phyloP scores from a whole-genome alignment of 2,797 vertebrate species.

The Bufotes viridis region DNA sequence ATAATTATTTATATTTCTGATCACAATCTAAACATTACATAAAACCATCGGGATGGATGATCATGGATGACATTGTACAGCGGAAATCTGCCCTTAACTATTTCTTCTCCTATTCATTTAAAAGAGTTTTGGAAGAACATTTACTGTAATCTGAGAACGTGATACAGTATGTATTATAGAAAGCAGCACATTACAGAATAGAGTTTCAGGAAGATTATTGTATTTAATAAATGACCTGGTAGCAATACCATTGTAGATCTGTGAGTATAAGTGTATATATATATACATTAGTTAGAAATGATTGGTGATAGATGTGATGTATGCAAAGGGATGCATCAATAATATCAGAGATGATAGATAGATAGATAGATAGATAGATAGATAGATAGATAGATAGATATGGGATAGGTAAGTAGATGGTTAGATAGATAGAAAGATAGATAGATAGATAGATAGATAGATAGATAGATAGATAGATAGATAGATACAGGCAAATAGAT shows the following conservation, averaged over 20 bases:
- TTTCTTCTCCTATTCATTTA: background rate
- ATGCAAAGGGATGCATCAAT: too few relatives aligned
- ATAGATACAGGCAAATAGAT: background rate
- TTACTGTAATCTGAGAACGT: background rate
- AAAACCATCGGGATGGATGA: background rate
- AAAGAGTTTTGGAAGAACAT: background rate
- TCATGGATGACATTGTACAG: background rate
- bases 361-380: background rate
- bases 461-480: background rate
- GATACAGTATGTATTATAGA: background rate
- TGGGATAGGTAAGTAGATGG: background rate
- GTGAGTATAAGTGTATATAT: too few relatives aligned
- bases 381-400: background rate
- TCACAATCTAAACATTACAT: background rate
- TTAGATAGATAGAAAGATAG: background rate
- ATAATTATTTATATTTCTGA: background rate
- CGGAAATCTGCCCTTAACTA: background rate
- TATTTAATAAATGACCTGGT: too few relatives aligned
- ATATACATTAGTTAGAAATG: too few relatives aligned
- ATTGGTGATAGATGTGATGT: too few relatives aligned
- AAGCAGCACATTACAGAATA: background rate
- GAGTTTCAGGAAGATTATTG: too few relatives aligned
- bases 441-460: constrained; percentile 1
- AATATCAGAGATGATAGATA: background rate
- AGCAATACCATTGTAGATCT: background rate